Percentiles rank a stretch among this genome's conserved stretches.
Evolutionary conservation across 2,888 invertebrate species (phyloP).

Genomic region (Eupithecia dodoneata): DNA sequence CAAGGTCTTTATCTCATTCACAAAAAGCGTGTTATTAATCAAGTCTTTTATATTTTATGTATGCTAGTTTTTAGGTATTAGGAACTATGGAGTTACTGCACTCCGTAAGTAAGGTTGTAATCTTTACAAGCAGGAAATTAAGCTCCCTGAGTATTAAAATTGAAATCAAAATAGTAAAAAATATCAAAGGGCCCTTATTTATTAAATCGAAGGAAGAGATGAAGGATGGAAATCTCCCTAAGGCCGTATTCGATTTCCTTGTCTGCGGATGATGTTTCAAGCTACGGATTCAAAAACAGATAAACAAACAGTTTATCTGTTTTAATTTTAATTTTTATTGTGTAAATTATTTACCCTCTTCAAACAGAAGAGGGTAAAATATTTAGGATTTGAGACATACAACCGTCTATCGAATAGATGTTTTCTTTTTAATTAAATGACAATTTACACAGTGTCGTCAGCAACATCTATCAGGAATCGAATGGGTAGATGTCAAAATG

Average conservation of each 20-base stretch:
- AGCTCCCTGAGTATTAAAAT: not conserved
- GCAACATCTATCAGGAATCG: too few species aligned
- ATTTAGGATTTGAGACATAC: too few species aligned
- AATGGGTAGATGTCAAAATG: too few species aligned
- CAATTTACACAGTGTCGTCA: not conserved
- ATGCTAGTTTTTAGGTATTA: too few species aligned
- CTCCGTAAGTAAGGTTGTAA: too few species aligned
- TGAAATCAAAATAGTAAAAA: not conserved
- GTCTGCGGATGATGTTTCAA: not conserved
- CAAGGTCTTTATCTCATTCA: not conserved
- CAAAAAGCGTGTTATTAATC: too few species aligned
- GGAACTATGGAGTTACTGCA: too few species aligned
- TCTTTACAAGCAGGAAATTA: not conserved
- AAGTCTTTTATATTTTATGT: too few species aligned
- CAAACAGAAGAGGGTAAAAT: not conserved
- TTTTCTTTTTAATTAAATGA: not conserved
- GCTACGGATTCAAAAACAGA: not conserved
- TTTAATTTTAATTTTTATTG: too few species aligned
- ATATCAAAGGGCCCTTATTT: not conserved
- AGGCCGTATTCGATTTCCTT: not conserved
- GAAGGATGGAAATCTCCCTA: not conserved
- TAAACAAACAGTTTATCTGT: not conserved
- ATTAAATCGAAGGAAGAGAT: not conserved
- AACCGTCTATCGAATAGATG: too few species aligned
- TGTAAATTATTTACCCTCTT: too few species aligned